Base-by-base conservation (phyloP, 2,888 invertebrate genomes). In the Anticlea derivata region DNA sequence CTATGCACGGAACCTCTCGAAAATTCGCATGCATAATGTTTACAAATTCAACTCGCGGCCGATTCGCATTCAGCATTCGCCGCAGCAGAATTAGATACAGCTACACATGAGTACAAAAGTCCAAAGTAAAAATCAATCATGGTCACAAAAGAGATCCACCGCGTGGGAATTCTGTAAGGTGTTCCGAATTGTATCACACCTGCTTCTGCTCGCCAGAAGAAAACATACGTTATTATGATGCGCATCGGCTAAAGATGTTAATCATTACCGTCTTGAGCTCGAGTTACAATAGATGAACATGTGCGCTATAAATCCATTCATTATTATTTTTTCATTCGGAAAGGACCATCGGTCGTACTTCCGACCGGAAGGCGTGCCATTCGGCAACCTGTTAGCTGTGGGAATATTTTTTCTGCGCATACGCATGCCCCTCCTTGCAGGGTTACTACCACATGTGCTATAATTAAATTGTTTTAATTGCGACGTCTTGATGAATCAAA, bases 311-410 rank as follows among this genome's bases (percentile, higher is more conserved):
- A 66, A 75, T 78, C 75, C 78, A 81, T 82, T 80, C 74, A 79
- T 69, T 66, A 55, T 64, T 67, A 74, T 78, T 80, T 76, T 73
- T 75, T 73, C 74, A 70, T 72, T 66, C 65, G 64, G 68, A 77
- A 81, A 81, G 80, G 82, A 84, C 86, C 83, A 84, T 79, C 81
- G 78, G 82, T 80, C 77, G 71, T 73, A 88, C 89, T 90, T 90
- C 89, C 89, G 86, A 83, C 86, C 86, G 88, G 89, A 89, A 88
- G 80, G 64, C 80, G 70, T 73, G 68, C 75, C 79, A 80, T 84
- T 84, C 77, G 83, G 75, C 81, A 87, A 90, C 88, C 88, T 89
- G 89, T 86, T 81, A 65, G 66, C 70, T 84, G 83, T 88, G 88
- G 81, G 88, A 88, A 88, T 67, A 67, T 80, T 83, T 83, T 84